These are phyloP conservation scores for Ascidia mentula DNA, from an alignment of 23 tunicate genomes.

Conservation along the genomic window DNA sequence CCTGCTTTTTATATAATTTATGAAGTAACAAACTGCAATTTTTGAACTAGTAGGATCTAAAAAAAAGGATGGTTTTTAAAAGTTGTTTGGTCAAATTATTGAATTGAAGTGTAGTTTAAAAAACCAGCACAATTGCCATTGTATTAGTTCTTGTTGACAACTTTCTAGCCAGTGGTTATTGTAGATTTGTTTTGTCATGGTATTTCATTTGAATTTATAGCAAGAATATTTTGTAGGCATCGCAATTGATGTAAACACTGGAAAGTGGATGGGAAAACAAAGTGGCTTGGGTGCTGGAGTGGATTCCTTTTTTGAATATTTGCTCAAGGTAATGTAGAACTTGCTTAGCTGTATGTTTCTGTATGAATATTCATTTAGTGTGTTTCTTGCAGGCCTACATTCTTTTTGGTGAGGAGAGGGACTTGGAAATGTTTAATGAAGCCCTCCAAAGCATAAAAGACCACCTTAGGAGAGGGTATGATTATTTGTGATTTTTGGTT, in stretches of 20 bases:
- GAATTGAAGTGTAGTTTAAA: too few relatives aligned
- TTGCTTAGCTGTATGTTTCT: not conserved
- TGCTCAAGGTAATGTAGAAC: slow-evolving; percentile 53
- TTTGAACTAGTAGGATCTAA: too few relatives aligned
- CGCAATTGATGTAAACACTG: slow-evolving; percentile 77
- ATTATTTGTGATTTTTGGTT: too few relatives aligned
- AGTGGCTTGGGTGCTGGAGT: slow-evolving; percentile 95
- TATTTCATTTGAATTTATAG: too few relatives aligned
- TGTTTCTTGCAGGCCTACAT: slow-evolving; percentile 46
- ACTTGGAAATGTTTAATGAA: slow-evolving; percentile 72
- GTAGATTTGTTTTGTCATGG: too few relatives aligned
- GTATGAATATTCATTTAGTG: not conserved
- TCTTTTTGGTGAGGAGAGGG: slow-evolving; percentile 65
- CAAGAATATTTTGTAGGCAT: slow-evolving; percentile 47
- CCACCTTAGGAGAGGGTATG: slow-evolving; percentile 79
- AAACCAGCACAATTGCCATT: too few relatives aligned
- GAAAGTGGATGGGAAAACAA: slow-evolving; percentile 75
- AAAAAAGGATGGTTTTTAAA: too few relatives aligned
- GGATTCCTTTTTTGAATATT: slow-evolving; percentile 95
- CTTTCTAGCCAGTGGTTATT: too few relatives aligned
- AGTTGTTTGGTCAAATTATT: too few relatives aligned
- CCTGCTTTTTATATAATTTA: too few relatives aligned
- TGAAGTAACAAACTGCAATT: too few relatives aligned
- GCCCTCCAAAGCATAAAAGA: slow-evolving; percentile 61
- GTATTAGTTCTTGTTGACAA: too few relatives aligned